A percentile compares a stretch with the other conserved stretches of the same genome.
Evolutionary conservation across 1,140 invertebrate genomes (phyloP).

Genomic region (Achroia grisella): DNA sequence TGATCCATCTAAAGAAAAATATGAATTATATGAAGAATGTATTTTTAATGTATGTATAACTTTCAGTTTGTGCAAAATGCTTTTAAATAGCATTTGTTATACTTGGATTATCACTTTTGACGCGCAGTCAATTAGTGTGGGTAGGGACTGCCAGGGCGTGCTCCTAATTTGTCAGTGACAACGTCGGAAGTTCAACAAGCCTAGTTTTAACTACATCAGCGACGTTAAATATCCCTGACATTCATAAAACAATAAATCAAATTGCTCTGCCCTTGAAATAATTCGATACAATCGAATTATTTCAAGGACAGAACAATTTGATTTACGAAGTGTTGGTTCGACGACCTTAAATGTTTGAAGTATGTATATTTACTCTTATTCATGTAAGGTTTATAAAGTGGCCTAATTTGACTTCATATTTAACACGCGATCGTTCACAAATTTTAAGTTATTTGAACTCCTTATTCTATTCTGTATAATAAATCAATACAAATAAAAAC

Average conservation of each 20-base stretch:
- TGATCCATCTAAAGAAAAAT: no score
- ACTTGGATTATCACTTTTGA: conserved; percentile 27
- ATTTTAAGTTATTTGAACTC: no score
- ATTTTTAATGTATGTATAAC: no score
- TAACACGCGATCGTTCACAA: no score
- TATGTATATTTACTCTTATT: no score
- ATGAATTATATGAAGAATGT: no score
- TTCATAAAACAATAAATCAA: no score
- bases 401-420: no score
- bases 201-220: conserved; percentile 29
- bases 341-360: no score
- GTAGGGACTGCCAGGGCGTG: conserved; percentile 24
- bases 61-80: neutral
- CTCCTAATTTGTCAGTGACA: conserved; percentile 54
- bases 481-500: no score
- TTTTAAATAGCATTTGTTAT: neutral
- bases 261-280: neutral
- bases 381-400: no score
- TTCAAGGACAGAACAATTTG: neutral
- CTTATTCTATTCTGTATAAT: no score
- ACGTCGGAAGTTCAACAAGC: conserved; percentile 47
- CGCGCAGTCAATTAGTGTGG: conserved; percentile 52
- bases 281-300: neutral
- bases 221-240: neutral
- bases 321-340: neutral